phyloP scores from a whole-genome alignment of 2,113 vertebrate species.

The Eidolon helvum region DNA sequence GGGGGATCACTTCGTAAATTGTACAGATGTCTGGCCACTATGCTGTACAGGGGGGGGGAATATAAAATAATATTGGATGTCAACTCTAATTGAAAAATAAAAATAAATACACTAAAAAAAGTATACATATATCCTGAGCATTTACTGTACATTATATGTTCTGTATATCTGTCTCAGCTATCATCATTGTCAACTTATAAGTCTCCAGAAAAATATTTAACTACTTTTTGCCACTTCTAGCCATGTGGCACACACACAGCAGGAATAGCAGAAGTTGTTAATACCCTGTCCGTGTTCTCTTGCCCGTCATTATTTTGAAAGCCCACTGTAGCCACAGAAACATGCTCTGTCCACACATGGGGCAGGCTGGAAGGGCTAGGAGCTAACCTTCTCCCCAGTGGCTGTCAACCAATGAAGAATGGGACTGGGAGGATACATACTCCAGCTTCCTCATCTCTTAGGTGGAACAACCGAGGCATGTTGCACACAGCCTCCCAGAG shows the following conservation, averaged over 20 bases:
- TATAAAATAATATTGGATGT: too few relatives aligned
- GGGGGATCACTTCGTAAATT: too few relatives aligned
- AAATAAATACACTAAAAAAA: too few relatives aligned
- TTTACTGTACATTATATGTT: neutral
- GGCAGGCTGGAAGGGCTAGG: neutral
- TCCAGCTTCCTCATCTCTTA: neutral
- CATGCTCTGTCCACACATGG: neutral
- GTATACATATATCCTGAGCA: neutral
- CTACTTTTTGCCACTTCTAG: neutral
- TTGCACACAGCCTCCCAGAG: neutral
- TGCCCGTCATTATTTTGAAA: neutral
- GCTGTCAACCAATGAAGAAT: neutral
- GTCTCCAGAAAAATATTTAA: neutral
- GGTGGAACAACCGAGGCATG: neutral
- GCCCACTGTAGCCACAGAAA: neutral
- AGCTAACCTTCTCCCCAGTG: neutral
- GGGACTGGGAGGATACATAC: neutral
- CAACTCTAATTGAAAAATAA: too few relatives aligned
- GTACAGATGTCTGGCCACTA: too few relatives aligned
- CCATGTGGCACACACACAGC: neutral
- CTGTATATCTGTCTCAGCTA: neutral
- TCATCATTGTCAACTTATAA: neutral
- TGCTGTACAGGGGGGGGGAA: too few relatives aligned
- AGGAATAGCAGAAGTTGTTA: neutral
- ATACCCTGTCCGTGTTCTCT: neutral